phyloP scores from a whole-genome alignment of 2,113 vertebrate genomes.

The Indicator indicator region DNA sequence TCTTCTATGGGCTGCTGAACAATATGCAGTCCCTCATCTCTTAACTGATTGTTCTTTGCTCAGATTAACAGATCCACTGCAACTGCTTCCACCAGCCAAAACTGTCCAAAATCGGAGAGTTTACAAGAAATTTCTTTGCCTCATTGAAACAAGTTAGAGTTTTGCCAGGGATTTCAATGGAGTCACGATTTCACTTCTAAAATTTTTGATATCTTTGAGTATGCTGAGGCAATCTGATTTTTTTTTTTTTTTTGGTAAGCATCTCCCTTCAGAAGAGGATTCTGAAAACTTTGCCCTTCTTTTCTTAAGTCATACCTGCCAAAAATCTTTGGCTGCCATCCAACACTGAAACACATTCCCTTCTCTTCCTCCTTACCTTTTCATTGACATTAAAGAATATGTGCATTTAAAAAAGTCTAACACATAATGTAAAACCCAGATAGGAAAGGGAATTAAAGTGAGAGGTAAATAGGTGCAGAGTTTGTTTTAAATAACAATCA shows the following conservation, averaged over 20 bases:
- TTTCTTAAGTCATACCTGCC: not conserved
- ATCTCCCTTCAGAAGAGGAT: not conserved
- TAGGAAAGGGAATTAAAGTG: not conserved
- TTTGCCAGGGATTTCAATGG: not conserved
- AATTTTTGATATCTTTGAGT: not conserved
- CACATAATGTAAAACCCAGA: not conserved
- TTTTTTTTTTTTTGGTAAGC: not conserved
- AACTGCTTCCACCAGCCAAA: not conserved
- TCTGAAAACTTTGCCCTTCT: not conserved
- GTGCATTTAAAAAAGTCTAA: not conserved
- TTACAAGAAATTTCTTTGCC: not conserved
- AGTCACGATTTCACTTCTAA: not conserved
- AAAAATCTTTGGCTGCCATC: not conserved
- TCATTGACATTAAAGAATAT: not conserved
- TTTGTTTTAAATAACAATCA: not conserved
- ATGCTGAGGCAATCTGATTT: not conserved
- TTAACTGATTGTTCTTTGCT: not conserved
- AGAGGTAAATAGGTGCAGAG: not conserved
- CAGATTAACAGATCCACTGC: not conserved
- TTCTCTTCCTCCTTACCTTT: conserved; percentile 1
- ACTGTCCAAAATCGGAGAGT: not conserved
- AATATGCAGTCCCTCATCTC: not conserved
- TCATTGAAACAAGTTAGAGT: not conserved
- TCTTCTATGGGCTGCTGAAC: not conserved
- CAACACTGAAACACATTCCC: not conserved